These are phyloP conservation scores for Nyctibius grandis DNA, from an alignment of 2,797 vertebrate species.

Conservation along the genomic window DNA sequence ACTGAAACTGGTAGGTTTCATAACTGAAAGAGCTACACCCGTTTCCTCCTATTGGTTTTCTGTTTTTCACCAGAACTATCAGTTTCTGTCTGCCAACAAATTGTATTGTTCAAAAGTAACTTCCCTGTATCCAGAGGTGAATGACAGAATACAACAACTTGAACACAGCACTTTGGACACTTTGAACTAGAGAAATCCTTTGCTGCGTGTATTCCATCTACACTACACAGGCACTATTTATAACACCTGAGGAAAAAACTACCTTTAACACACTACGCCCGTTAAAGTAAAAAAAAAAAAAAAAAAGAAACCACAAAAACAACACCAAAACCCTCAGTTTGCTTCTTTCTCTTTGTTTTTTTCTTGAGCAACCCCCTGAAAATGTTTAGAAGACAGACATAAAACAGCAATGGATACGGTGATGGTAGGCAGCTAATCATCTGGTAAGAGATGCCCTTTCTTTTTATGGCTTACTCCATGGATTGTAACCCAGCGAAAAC, in stretches of 20 bases:
- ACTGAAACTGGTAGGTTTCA: neutral
- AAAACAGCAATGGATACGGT: neutral
- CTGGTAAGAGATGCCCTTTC: neutral
- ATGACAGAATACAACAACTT: neutral
- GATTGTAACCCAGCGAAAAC: neutral
- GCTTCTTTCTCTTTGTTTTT: neutral
- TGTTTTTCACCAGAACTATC: neutral
- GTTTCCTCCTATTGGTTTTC: neutral
- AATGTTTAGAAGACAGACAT: neutral
- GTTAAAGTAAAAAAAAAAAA: no score
- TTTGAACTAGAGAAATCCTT: neutral
- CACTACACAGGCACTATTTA: neutral
- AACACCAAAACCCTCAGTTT: accelerated
- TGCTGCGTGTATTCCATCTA: neutral
- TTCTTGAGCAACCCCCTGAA: neutral
- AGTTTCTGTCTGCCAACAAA: neutral
- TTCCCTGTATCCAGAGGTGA: neutral
- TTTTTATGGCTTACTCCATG: neutral
- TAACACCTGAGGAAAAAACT: neutral
- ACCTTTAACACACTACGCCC: no score
- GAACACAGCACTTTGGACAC: neutral
- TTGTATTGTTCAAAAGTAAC: neutral
- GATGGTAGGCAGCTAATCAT: neutral
- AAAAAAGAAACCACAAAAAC: neutral
- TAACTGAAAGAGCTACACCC: neutral